These are phyloP conservation scores for Drosophila santomea DNA, from an alignment of 1,140 invertebrate genomes.

Conservation along the genomic window DNA sequence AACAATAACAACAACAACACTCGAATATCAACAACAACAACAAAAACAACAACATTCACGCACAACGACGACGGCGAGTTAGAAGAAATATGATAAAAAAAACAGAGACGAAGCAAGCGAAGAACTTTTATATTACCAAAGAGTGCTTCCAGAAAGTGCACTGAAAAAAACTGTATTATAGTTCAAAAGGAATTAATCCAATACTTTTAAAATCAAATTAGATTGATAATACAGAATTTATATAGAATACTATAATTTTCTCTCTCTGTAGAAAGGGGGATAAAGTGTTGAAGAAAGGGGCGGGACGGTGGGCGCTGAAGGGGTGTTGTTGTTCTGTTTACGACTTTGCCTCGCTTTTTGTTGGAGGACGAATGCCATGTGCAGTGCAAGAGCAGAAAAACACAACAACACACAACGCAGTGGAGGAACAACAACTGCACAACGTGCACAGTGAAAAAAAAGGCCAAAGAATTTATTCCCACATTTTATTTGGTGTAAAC, in stretches of 20 bases:
- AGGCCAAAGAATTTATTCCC: conserved; percentile 30
- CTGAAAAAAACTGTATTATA: not conserved
- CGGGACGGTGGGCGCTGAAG: conserved; percentile 25
- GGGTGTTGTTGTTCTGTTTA: conserved; percentile 53
- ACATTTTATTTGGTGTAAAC: not conserved
- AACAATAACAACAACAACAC: conserved; percentile 41
- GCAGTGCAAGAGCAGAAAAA: conserved; percentile 72
- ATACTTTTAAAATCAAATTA: no score
- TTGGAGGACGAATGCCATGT: conserved; percentile 79
- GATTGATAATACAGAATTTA: no score
- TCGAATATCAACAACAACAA: conserved; percentile 18
- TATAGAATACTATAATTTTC: not conserved
- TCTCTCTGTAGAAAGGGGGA: not conserved
- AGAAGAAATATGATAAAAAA: conserved; percentile 81
- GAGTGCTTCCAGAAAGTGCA: conserved; percentile 37
- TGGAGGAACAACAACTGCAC: conserved; percentile 10
- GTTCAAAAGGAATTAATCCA: not conserved
- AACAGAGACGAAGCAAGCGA: conserved; percentile 23
- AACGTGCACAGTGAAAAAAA: conserved; percentile 56
- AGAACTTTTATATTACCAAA: conserved; percentile 58
- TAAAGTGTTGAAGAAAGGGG: conserved; percentile 7
- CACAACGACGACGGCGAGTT: conserved; percentile 70
- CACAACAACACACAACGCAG: conserved; percentile 37
- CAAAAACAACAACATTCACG: conserved; percentile 51
- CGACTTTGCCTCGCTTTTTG: conserved; percentile 59